Evolutionary conservation across 2,113 vertebrate species (phyloP).

Genomic region (Galeopterus variegatus): DNA sequence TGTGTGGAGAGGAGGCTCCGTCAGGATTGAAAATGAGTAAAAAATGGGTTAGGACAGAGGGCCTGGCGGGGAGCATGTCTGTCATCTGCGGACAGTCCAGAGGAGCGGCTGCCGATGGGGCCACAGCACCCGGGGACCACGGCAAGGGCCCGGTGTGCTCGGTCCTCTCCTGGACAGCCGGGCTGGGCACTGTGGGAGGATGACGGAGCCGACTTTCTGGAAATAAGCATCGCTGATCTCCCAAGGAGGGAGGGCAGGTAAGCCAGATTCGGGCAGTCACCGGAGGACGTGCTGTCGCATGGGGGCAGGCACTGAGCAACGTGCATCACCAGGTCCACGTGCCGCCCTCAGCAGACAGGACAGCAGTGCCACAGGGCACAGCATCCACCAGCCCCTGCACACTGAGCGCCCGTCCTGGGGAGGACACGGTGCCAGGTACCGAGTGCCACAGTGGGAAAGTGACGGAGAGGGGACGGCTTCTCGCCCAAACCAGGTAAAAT

Average conservation of each 20-base stretch:
- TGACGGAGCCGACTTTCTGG: accelerated
- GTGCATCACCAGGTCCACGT: not conserved
- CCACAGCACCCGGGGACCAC: not conserved
- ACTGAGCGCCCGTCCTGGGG: accelerated
- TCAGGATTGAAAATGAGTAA: not conserved
- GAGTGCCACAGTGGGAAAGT: accelerated
- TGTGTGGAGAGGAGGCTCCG: not conserved
- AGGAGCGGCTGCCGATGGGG: not conserved
- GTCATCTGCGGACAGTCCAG: not conserved
- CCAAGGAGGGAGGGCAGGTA: not conserved
- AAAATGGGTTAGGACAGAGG: accelerated
- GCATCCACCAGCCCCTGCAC: too few species aligned
- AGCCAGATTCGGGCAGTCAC: not conserved
- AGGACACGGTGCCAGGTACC: accelerated
- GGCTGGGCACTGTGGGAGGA: not conserved
- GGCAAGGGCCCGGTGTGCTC: not conserved
- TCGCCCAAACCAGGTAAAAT: too few species aligned
- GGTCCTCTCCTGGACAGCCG: too few species aligned
- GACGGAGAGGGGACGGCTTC: too few species aligned
- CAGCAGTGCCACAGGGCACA: too few species aligned
- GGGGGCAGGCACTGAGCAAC: too few species aligned
- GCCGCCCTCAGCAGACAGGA: too few species aligned
- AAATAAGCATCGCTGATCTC: not conserved
- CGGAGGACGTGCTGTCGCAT: accelerated
- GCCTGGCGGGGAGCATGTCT: not conserved